Evolutionary conservation across 2,113 vertebrate genomes (phyloP), one percentile per base, ranked within the genome.

Genomic region (Gavialis gangeticus): DNA sequence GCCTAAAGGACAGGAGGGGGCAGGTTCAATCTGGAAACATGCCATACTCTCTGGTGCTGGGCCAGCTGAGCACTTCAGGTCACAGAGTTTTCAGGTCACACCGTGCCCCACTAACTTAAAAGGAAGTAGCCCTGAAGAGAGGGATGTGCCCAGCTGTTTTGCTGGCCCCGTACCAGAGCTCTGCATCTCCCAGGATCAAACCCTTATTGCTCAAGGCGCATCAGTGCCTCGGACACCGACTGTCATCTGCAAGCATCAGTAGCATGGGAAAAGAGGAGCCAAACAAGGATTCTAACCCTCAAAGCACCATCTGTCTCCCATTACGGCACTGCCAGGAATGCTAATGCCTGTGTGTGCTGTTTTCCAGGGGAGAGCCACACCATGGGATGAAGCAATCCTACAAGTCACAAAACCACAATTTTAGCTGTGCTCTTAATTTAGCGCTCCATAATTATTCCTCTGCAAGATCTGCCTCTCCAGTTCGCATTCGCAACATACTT

Each of bases 151-250:
- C 25, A 14, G 7, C 10, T 46, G 10, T n/a, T 75, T 25, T 2
- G 0, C 10, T 71, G 77, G 91, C 54, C 3, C 25, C 12, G 34
- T 30, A 6, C 15, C 24, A 13, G 34, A 73, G 34, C 69, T 59
- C n/a, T 15, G 2, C 87, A 59, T 73, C 28, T 1, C 2, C 37
- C 1, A 34, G 75, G 57, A 62, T 46, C 81, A 3, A 79, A 37
- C 56, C 18, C 56, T 8, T n/a, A 4, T 6, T 22, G 19, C 27
- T 88, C 34, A 56, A 81, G 37, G 55, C 21, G 66, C 87, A 46
- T 21, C 0, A 1, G 0, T 34, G 30, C 92, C 1, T 46, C 18
- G 34, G 67, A 37, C 1, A 0, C 66, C 62, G 79, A 46, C 37
- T 66, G 75, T 59, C 73, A 76, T 59, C 73, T 83, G 73, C 80